Base-by-base conservation (phyloP, 2,113 vertebrate species). In the Trogon melanurus region DNA sequence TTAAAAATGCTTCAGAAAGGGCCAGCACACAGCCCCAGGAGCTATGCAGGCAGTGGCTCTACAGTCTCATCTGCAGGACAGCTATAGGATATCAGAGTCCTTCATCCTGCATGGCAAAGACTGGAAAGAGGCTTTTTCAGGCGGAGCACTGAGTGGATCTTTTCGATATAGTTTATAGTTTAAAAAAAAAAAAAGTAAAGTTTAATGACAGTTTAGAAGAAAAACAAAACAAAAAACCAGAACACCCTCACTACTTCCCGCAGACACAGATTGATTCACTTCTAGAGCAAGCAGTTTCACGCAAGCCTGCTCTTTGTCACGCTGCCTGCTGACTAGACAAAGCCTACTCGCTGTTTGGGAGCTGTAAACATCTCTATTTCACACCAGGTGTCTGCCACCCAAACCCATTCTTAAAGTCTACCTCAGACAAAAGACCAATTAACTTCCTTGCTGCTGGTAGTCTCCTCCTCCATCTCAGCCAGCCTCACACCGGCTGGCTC, bases 21-120 rank as follows among this genome's bases (percentile, higher is more conserved):
- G 34, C 19, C 25, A 12, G 18, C 7, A 21, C 0, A 34, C 4
- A 70, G 4, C 15, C 27, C 34, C 2, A 0, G 13, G 6, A 54
- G 14, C 57, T 30, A 45, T 1, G 8, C 38, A 27, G 4, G 21
- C 48, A 25, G 13, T 4, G 27, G 41, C 16, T 32, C 47, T 53
- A 4, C 3, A 76, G 45, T 8, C 50, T 58, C 56, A 74, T 14
- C 21, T 67, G 48, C 0, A 62, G 30, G 36, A 25, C 7, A 80
- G 57, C 41, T 41, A 11, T 41, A 41, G 41, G 41, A 41, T 41
- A 41, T 41, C 13, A 41, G 41, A 41, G 41, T 41, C 41, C 41
- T 41, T 41, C 41, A 41, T 41, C 41, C 41, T 9, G 19, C 15
- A 47, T 20, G 20, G 81, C 34, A 85, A 85, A 53, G 25, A 36